Conservation (phyloP, 2,797 vertebrate species). For the Sebastes steindachneri region DNA sequence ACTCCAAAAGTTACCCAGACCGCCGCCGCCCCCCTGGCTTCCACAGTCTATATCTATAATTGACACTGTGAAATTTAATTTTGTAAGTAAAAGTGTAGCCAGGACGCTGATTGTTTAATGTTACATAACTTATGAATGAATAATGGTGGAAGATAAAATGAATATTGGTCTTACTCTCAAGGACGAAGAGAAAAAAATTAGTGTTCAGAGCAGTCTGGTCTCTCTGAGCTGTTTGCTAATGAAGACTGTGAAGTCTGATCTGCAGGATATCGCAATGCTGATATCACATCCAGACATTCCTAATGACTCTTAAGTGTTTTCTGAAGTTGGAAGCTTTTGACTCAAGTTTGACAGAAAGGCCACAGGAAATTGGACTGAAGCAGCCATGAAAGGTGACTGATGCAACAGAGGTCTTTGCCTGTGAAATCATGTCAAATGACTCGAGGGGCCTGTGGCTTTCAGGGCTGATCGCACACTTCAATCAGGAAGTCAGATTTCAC, state of each 20-base stretch:
- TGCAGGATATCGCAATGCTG: not conserved
- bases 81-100: not conserved
- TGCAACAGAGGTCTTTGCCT: constrained; percentile 24
- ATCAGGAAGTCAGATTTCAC: constrained; percentile 6
- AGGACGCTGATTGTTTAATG: not conserved
- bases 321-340: not conserved
- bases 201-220: not conserved
- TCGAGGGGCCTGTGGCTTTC: not conserved
- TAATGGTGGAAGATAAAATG: not conserved
- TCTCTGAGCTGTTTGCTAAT: not conserved
- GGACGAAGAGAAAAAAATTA: not conserved
- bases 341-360: not conserved
- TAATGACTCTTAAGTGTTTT: not conserved
- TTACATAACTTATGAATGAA: not conserved
- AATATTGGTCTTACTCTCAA: not conserved
- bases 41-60: too few species aligned
- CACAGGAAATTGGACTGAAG: not conserved
- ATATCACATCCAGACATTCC: not conserved
- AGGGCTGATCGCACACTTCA: not conserved
- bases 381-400: constrained; percentile 29
- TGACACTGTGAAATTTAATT: not conserved
- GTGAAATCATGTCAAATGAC: constrained; percentile 28
- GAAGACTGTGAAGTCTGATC: constrained; percentile 10
- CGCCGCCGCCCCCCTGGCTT: too few species aligned
- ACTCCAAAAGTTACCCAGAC: too few species aligned